Evolutionary conservation across 2,797 vertebrate genomes (phyloP).

Genomic region (Halcyon leucocephala): DNA sequence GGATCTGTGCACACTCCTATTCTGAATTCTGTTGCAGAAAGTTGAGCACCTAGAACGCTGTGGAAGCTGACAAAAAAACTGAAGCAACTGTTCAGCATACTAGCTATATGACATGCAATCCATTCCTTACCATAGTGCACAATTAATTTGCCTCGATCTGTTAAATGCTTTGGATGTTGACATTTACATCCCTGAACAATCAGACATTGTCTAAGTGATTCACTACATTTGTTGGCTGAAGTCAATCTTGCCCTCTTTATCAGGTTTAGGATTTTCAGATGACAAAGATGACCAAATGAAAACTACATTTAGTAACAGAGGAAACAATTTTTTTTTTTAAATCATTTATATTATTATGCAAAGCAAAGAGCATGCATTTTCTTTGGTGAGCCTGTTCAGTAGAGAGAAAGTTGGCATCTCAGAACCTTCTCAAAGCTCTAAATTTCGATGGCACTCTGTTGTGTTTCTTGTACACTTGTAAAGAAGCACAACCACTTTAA

Average conservation of each 20-base stretch:
- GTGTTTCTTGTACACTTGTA: background rate
- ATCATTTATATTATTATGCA: background rate
- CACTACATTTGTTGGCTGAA: background rate
- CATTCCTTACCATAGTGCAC: background rate
- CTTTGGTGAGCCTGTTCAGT: background rate
- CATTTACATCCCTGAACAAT: background rate
- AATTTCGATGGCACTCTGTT: background rate
- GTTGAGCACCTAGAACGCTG: background rate
- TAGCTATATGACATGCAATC: background rate
- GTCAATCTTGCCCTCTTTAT: background rate
- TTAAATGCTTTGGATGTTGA: background rate
- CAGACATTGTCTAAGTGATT: background rate
- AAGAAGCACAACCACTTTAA: background rate
- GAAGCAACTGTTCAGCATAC: background rate
- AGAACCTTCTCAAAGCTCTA: background rate
- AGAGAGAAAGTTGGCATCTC: background rate
- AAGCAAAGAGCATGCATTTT: background rate
- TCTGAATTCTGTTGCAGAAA: background rate
- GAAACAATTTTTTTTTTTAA: background rate
- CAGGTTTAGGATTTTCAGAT: background rate
- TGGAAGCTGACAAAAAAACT: background rate
- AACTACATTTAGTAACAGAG: background rate
- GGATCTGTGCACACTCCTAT: rapidly evolving
- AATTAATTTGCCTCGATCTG: background rate
- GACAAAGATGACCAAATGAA: background rate